Percentiles rank a stretch among this genome's conserved stretches.
Evolutionary conservation across 2,797 vertebrate genomes (phyloP).

Genomic region (Psittacula echo): DNA sequence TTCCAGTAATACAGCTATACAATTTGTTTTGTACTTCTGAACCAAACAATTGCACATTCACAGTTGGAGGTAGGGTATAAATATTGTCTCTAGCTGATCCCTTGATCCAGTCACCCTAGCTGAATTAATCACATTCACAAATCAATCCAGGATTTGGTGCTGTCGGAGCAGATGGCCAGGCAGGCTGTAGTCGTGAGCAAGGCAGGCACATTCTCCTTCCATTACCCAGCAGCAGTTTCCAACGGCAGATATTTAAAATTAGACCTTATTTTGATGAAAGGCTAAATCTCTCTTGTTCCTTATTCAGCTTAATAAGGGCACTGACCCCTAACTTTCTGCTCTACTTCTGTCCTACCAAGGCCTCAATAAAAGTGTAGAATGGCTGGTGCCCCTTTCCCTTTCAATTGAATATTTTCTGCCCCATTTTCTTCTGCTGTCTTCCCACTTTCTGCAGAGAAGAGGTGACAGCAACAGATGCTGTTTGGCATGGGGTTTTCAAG

Average conservation of each 20-base stretch:
- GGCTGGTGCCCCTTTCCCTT: not conserved
- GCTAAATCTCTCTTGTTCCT: not conserved
- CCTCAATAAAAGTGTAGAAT: not conserved
- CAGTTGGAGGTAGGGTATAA: slow-evolving; percentile 45
- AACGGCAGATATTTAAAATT: not conserved
- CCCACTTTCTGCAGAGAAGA: not conserved
- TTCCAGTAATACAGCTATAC: not conserved
- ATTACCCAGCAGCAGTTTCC: slow-evolving; percentile 12
- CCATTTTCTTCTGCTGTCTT: slow-evolving; percentile 2
- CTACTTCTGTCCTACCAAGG: not conserved
- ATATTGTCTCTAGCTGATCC: slow-evolving; percentile 48
- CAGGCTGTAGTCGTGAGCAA: not conserved
- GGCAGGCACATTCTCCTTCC: not conserved
- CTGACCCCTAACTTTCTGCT: not conserved
- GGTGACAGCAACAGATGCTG: slow-evolving; percentile 18
- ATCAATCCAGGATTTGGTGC: slow-evolving; percentile 58
- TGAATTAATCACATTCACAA: slow-evolving; percentile 38
- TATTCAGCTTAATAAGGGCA: not conserved
- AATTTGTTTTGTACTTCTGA: slow-evolving; percentile 24
- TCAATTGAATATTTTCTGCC: not conserved
- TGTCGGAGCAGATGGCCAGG: slow-evolving; percentile 55
- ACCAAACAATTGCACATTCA: slow-evolving; percentile 44
- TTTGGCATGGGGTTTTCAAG: not conserved
- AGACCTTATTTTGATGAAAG: not conserved
- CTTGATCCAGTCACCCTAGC: not conserved